Conservation (phyloP, 2,113 vertebrate genomes). For the Thalassoma bifasciatum region DNA sequence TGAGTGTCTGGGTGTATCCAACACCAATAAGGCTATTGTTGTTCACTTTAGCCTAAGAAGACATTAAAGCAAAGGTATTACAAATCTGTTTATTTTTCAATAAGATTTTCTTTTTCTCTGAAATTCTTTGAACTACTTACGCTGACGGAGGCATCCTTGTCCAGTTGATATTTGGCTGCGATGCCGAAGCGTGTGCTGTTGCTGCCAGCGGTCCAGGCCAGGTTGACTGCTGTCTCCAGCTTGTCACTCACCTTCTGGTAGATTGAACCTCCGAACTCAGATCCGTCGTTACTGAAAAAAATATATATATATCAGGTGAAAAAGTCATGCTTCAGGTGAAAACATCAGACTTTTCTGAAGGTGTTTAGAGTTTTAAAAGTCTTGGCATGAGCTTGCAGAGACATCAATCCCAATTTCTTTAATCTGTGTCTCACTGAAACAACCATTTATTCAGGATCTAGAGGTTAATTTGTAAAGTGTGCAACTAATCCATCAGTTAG, state of each 20-base stretch:
- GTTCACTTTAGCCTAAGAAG: conserved; percentile 95
- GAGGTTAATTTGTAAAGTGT: background rate
- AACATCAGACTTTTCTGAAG: background rate
- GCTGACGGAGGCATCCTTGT: conserved; percentile 92
- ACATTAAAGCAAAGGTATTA: background rate
- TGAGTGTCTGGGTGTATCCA: conserved; percentile 97
- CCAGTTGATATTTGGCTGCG: conserved; percentile 96
- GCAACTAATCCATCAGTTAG: too few species aligned
- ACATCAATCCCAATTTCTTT: background rate
- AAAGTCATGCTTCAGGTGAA: background rate
- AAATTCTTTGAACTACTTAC: conserved; percentile 85
- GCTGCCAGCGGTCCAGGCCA: conserved; percentile 96
- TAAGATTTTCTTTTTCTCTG: background rate
- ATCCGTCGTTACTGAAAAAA: conserved; percentile 90
- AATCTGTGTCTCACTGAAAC: background rate
- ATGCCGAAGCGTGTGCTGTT: conserved; percentile 98
- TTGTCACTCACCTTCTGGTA: conserved; percentile 97
- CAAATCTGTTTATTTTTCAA: background rate
- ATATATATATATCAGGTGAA: background rate
- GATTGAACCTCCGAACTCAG: conserved; percentile 98
- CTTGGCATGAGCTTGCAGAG: background rate
- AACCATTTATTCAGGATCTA: background rate
- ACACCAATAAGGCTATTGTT: conserved; percentile 98
- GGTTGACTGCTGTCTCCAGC: conserved; percentile 94
- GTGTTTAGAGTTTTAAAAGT: background rate